A percentile compares a stretch with the other conserved stretches of the same genome.
phyloP scores from a whole-genome alignment of 2,797 vertebrate species.

The Antennarius maculatus region DNA sequence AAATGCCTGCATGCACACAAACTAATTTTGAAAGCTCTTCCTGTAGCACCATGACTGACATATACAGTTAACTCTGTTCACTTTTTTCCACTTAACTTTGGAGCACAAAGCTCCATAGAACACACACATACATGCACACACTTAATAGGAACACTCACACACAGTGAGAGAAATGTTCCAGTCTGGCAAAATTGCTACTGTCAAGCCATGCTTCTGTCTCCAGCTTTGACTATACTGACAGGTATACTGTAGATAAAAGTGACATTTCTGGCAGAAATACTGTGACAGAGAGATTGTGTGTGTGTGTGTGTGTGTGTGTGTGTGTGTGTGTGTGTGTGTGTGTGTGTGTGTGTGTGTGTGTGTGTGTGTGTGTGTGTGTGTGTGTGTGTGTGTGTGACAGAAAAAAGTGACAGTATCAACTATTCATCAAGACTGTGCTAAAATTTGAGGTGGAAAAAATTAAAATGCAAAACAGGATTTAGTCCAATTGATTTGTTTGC shows the following conservation, averaged over 20 bases:
- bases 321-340: neutral
- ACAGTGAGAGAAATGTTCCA: constrained; percentile 27
- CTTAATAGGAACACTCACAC: neutral
- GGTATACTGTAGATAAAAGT: constrained; percentile 55
- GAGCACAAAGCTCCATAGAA: constrained; percentile 1
- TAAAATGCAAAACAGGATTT: neutral
- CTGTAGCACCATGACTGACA: constrained; percentile 27
- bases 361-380: neutral
- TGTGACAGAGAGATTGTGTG: constrained; percentile 1
- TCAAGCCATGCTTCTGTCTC: constrained; percentile 39
- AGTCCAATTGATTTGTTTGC: too few relatives aligned
- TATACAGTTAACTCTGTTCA: too few relatives aligned
- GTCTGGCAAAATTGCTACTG: constrained; percentile 48
- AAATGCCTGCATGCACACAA: constrained; percentile 18
- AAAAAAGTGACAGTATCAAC: neutral
- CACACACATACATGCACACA: constrained; percentile 1
- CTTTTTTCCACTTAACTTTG: constrained; percentile 5
- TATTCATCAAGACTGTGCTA: neutral
- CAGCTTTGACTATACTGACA: constrained; percentile 48
- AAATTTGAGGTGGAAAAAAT: neutral
- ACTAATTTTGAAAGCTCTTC: constrained; percentile 17
- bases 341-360: constrained; percentile 5
- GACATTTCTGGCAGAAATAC: constrained; percentile 32
- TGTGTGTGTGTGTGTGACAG: too few relatives aligned
- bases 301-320: neutral